These are phyloP conservation scores for Catharus ustulatus DNA, from an alignment of 2,797 vertebrate genomes.

Conservation along the genomic window DNA sequence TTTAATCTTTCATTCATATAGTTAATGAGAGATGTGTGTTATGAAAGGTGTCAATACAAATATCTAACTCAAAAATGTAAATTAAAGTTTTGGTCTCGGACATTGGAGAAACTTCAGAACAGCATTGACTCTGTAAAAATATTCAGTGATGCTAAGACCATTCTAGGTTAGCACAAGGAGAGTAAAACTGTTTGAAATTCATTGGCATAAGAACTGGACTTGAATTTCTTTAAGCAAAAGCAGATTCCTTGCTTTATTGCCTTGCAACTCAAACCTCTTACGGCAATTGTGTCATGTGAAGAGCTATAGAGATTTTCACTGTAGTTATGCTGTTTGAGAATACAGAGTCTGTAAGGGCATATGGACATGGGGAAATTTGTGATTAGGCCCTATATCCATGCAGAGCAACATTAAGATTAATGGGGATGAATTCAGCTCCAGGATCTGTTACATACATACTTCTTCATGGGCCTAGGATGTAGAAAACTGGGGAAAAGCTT, in stretches of 20 bases:
- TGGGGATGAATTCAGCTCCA: not conserved
- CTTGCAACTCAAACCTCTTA: not conserved
- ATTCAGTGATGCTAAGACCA: not conserved
- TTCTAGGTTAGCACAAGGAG: not conserved
- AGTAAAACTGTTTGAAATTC: not conserved
- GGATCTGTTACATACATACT: not conserved
- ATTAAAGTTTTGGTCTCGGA: not conserved
- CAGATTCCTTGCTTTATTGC: not conserved
- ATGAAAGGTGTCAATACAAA: not conserved
- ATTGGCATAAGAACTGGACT: not conserved
- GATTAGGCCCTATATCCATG: not conserved
- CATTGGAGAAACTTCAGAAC: conserved; percentile 3
- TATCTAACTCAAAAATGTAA: not conserved
- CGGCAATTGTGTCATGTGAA: not conserved
- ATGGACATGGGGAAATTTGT: not conserved
- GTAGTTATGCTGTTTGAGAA: not conserved
- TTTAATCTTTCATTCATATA: not conserved
- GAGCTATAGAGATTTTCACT: not conserved
- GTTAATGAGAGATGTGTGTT: not conserved
- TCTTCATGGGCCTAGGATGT: not conserved
- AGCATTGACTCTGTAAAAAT: not conserved
- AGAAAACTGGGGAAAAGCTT: not conserved
- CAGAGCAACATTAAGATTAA: not conserved
- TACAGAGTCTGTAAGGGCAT: not conserved
- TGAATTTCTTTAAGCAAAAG: not conserved